Base-by-base conservation (phyloP, 2,113 vertebrate genomes). In the Prinia subflava region DNA sequence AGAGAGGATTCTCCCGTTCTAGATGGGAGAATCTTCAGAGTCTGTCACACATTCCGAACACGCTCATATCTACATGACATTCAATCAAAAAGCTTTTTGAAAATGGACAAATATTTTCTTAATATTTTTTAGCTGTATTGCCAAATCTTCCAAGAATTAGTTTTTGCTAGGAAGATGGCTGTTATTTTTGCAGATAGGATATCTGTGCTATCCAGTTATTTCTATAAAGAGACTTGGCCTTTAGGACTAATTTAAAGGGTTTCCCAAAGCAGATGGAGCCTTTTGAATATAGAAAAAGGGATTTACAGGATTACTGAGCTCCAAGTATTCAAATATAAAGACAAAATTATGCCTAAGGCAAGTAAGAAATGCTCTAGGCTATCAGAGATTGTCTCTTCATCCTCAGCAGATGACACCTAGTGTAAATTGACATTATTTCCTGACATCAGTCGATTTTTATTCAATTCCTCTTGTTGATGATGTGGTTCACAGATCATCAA, bases 211-310 rank as follows among this genome's bases (percentile, higher is more conserved):
- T n/a, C 76, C 49, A 90, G 83, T 64, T 60, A 73, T 57, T 90
- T 94, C 83, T 92, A 87, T 87, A 92, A 89, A 93, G 94, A 92
- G 83, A 75, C 28, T 90, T 96, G 93, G 86, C 85, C 92, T 96
- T 97, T 96, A 87, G 69, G 90, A 93, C 83, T 90, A 87, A 96
- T 90, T 90, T 83, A 93, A 90, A 94, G 92, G 83, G 88, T 83
- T 92, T 92, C 92, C 90, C 90, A 92, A 94, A 92, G 76, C 92
- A 94, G 94, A 93, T 90, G 88, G 92, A 90, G 53, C 4, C 1
- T 82, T 95, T 47, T 78, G 69, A 92, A 92, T 60, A 95, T 22
- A 90, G 64, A 82, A 93, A 92, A 93, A 68, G 31, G 47, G 76
- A 90, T 95, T 94, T 94, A 89, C 37, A 89, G 80, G 75, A 92